Base-by-base conservation (phyloP, 2,113 vertebrate genomes). In the rat (Rattus norvegicus) region DNA sequence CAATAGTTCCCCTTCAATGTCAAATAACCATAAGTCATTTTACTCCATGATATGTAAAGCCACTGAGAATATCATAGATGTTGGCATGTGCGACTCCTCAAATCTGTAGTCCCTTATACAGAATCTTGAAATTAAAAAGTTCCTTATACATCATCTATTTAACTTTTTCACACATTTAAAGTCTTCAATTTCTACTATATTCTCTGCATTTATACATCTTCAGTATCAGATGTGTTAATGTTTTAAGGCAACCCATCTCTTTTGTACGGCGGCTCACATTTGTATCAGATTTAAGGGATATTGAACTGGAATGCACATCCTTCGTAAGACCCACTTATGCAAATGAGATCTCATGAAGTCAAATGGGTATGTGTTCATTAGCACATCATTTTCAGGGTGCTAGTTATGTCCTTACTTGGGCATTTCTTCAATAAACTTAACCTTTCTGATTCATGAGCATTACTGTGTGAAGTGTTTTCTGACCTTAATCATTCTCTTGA, bases 251-350 rank as follows among this genome's bases (percentile, higher is more conserved):
- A 11, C 24, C 30, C 1, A 1, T 79, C 96, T 95, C 10, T 86
- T 94, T 69, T 26, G 1, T 79, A 22, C 52, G 72, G 65, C 20
- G 81, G 39, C 14, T 91, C 63, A 80, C 47, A 70, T 92, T 95
- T 92, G 95, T 86, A 80, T 49, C 19, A 87, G n/a, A 5, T 54
- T 95, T 96, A 84, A 2, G 61, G 94, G 54, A 96, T 91, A 52
- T 30, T 43, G 36, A 86, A 30, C 47, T 52, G 84, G 88, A 90
- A 59, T 73, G 8, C 24, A 43, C 3, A 89, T 20, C 30, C 76
- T 88, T 72, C 76, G 22, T 70, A 11, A 52, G n/a, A 90, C 22
- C 5, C 12, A 33, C 56, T 90, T 93, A 91, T 76, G 24, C 47
- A 91, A 88, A 54, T 93, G 76, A 90, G 49, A 13, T 80, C 49